These are phyloP conservation scores for Monopis laevigella DNA, from an alignment of 2,888 invertebrate species.

Conservation along the genomic window DNA sequence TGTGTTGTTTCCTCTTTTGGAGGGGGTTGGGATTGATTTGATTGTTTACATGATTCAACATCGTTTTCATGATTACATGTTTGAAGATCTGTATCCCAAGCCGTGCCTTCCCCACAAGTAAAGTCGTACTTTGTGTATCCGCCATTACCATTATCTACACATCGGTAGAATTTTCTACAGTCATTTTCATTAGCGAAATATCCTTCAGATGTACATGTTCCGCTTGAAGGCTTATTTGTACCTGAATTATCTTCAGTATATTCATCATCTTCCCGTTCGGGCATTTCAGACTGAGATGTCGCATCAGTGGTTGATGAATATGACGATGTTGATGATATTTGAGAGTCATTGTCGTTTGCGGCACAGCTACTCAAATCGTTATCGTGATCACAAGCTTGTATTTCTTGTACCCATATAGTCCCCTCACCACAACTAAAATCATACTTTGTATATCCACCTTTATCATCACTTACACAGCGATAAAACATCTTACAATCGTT, in stretches of 20 bases:
- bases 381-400: slow-evolving; percentile 35
- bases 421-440: slow-evolving; percentile 73
- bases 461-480: slow-evolving; percentile 71
- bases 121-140: slow-evolving; percentile 63
- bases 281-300: slow-evolving; percentile 17
- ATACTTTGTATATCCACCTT: slow-evolving; percentile 66
- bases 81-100: slow-evolving; percentile 60
- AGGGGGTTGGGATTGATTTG: slow-evolving; percentile 11
- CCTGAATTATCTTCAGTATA: slow-evolving; percentile 21
- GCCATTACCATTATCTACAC: slow-evolving; percentile 49
- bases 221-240: slow-evolving; percentile 21
- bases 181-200: slow-evolving; percentile 50
- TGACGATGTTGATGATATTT: slow-evolving; percentile 19
- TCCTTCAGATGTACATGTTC: slow-evolving; percentile 49
- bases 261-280: slow-evolving; percentile 25
- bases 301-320: slow-evolving; percentile 17
- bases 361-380: slow-evolving; percentile 29
- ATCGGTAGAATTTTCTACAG: slow-evolving; percentile 59
- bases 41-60: slow-evolving; percentile 25
- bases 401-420: slow-evolving; percentile 68
- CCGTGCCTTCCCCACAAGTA: slow-evolving; percentile 65
- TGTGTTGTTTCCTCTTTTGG: neutral
- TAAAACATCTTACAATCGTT: slow-evolving; percentile 72
- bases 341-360: slow-evolving; percentile 20
- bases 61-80: slow-evolving; percentile 50